These are phyloP conservation scores for Silurus meridionalis DNA, from an alignment of 2,113 vertebrate genomes.

Conservation along the genomic window DNA sequence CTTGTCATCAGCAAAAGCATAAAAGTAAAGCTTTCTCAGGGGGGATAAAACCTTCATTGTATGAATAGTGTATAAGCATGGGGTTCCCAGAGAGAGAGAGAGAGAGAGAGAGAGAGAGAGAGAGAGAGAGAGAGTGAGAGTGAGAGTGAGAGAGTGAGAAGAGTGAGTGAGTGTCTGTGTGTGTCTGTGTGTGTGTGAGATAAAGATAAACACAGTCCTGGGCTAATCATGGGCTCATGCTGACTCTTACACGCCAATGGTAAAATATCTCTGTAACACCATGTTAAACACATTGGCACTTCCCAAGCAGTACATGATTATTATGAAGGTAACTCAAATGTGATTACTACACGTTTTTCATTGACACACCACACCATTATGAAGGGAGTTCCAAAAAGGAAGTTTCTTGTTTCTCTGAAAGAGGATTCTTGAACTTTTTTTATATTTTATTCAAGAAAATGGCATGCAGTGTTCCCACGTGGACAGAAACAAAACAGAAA, in stretches of 20 bases:
- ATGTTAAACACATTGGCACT: not conserved
- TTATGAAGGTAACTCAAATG: not conserved
- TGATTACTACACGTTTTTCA: not conserved
- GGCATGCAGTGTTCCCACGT: not conserved
- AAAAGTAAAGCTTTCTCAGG: not conserved
- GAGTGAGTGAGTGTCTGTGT: not conserved
- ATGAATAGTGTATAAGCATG: not conserved
- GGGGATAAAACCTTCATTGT: not conserved
- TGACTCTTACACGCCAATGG: not conserved
- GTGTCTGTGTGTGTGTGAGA: no score
- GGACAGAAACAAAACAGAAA: not conserved
- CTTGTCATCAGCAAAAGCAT: not conserved
- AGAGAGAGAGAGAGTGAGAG: not conserved
- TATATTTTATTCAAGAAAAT: not conserved
- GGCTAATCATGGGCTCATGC: not conserved
- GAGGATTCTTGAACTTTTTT: not conserved
- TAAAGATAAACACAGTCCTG: not conserved
- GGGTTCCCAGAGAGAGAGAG: not conserved
- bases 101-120: no score
- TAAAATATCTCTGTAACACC: not conserved
- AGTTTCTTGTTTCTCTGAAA: no score
- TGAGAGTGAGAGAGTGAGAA: no score
- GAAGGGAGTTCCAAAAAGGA: not conserved
- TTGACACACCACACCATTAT: not conserved
- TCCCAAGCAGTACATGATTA: not conserved